Evolutionary conservation across 2,888 invertebrate species (phyloP).

Genomic region (Branchinecta sandiegonensis): DNA sequence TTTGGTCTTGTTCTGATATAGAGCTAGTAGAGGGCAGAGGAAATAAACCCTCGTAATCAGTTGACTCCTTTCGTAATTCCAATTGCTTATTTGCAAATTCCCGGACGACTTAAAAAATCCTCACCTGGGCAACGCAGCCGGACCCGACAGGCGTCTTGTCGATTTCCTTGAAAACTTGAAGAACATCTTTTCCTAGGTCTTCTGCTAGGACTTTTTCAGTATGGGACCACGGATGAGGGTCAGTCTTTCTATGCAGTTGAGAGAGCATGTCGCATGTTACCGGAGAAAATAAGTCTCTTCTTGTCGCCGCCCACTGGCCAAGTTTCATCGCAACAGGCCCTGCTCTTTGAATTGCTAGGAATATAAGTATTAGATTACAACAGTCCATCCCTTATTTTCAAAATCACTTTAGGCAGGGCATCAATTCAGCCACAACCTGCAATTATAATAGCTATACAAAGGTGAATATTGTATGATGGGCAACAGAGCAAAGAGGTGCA

Average conservation of each 20-base stretch:
- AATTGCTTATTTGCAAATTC: too few relatives aligned
- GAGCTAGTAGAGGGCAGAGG: too few relatives aligned
- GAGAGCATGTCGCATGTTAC: constrained; percentile 36
- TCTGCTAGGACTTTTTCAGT: constrained; percentile 32
- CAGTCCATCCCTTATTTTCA: too few relatives aligned
- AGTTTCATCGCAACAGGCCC: constrained; percentile 41
- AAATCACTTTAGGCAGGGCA: too few relatives aligned
- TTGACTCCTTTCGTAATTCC: too few relatives aligned
- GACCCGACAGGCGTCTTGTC: constrained; percentile 38
- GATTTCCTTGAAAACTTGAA: constrained; percentile 34
- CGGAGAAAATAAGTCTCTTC: constrained; percentile 38
- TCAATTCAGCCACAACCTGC: too few relatives aligned
- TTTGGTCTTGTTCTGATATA: too few relatives aligned
- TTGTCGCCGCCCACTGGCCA: constrained; percentile 40
- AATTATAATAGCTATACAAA: too few relatives aligned
- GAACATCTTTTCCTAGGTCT: constrained; percentile 35
- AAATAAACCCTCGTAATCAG: too few relatives aligned
- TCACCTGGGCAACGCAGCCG: constrained; percentile 41
- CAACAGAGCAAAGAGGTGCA: too few relatives aligned
- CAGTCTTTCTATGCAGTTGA: constrained; percentile 33
- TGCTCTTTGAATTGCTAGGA: constrained; percentile 33
- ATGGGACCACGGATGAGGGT: constrained; percentile 35
- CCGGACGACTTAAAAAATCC: neutral
- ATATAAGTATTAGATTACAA: constrained; percentile 21
- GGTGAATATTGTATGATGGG: too few relatives aligned